Evolutionary conservation across 2,888 invertebrate genomes (phyloP).

Genomic region (Melieria crassipennis): DNA sequence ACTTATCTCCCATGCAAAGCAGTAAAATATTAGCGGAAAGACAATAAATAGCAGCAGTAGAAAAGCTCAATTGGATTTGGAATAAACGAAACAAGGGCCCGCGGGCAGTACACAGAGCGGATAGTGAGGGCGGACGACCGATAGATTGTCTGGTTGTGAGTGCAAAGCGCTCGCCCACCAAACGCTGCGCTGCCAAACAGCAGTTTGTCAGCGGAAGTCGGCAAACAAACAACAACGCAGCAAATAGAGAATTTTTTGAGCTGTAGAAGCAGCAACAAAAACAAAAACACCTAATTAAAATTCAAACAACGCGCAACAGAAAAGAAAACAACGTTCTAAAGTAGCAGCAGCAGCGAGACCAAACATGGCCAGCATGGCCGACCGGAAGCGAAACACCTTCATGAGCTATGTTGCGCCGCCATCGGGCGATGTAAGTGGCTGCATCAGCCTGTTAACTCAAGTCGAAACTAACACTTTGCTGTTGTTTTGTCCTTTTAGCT

Average conservation of each 20-base stretch:
- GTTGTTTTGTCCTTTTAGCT: neutral
- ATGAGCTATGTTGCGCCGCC: conserved; percentile 60
- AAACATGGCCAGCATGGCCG: conserved; percentile 37
- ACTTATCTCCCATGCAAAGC: conserved; percentile 13
- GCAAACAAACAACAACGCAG: conserved; percentile 9
- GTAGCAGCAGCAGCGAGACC: conserved; percentile 10
- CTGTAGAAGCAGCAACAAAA: neutral
- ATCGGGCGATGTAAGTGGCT: conserved; percentile 46
- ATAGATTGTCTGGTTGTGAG: conserved; percentile 9
- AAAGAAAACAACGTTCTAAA: neutral
- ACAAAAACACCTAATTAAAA: conserved; percentile 20
- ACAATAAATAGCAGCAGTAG: too few species aligned
- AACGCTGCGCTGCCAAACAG: conserved; percentile 11
- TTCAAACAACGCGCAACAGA: conserved; percentile 32
- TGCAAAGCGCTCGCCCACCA: conserved; percentile 28
- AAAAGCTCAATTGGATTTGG: too few species aligned
- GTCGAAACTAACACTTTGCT: neutral
- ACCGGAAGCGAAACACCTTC: conserved; percentile 57
- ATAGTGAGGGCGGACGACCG: conserved; percentile 15
- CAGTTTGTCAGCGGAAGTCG: conserved; percentile 12
- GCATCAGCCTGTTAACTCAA: neutral
- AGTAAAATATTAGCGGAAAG: neutral
- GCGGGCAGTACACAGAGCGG: too few species aligned
- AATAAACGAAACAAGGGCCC: too few species aligned
- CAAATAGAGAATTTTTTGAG: too few species aligned